Base-by-base conservation (phyloP, 1,140 invertebrate genomes). In the Drosophila persimilis region DNA sequence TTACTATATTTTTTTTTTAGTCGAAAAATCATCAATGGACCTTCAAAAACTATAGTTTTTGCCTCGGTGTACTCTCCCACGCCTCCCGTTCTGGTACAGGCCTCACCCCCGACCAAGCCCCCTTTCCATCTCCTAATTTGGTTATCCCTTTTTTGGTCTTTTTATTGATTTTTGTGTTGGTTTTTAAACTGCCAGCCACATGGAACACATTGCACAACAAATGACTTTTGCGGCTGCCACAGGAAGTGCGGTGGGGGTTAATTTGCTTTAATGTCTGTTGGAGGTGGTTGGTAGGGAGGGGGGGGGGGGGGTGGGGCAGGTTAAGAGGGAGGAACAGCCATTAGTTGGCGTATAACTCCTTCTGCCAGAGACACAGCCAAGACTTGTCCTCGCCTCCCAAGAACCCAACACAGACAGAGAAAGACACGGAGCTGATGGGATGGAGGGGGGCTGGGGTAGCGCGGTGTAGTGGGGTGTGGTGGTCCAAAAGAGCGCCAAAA, bases 121-220 rank as follows among this genome's bases (percentile, higher is more conserved):
- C 31, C 45, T 22, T 26, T 41, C 8, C 46, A 11, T n/a, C 31
- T 44, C 39, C 51, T 20, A 51, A 51, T 59, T 58, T 53, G 35
- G 50, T 73, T 73, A 73, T 76, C 67, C 67, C 64, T 71, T 78
- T 61, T 7, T 13, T 44, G 72, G 69, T 73, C 35, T 20, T 13
- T 64, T 60, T 86, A 86, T 86, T 86, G 81, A 86, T 86, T 86
- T 86, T 86, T 86, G 81, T 85, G 81, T 86, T 86, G 81, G 81
- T 81, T 86, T 86, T 86, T 86, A 86, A 86, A 86, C 81, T 81
- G 83, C 83, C 78, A 88, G 61, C 79, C 84, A 88, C 83, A 88
- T 88, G 83, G 83, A 88, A 76, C 83, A 88, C 83, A 88, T 79
- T 88, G 83, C 83, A 86, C 77, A 88, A 88, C 83, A 88, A 88